These are phyloP conservation scores for Ochropacha duplaris DNA, from an alignment of 2,888 invertebrate genomes.

Conservation along the genomic window DNA sequence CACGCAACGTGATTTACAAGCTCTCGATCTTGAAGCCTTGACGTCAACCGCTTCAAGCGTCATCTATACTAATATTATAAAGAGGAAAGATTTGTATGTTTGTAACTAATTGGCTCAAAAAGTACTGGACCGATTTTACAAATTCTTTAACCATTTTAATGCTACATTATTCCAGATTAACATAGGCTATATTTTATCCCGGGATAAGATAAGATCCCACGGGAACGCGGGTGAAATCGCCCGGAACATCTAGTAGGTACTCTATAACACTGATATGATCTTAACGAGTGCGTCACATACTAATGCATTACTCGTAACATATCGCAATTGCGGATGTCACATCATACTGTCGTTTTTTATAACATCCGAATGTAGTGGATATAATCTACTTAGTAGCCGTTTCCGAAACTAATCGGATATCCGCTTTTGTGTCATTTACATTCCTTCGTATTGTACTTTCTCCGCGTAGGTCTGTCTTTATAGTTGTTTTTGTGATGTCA, in stretches of 20 bases:
- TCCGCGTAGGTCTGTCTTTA: not conserved
- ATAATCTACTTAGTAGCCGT: not conserved
- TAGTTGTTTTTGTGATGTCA: constrained; percentile 17
- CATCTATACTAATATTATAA: too few species aligned
- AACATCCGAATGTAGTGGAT: not conserved
- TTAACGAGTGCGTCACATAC: constrained; percentile 2
- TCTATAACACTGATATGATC: constrained; percentile 12
- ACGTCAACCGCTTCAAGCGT: constrained; percentile 36
- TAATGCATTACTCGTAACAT: not conserved
- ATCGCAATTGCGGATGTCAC: not conserved
- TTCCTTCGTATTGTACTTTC: not conserved
- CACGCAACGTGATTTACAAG: constrained; percentile 34
- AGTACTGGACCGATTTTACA: too few species aligned
- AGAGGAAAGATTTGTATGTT: too few species aligned
- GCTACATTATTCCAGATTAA: too few species aligned
- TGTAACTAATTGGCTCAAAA: too few species aligned
- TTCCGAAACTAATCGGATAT: constrained; percentile 1
- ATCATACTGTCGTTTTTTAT: not conserved
- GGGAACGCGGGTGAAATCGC: too few species aligned
- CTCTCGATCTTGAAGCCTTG: constrained; percentile 23
- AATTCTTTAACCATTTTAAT: too few species aligned
- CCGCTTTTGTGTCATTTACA: not conserved
- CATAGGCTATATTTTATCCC: too few species aligned
- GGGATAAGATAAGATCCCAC: too few species aligned
- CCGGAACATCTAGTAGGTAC: too few species aligned